These are phyloP conservation scores for Brachionus manjavacas DNA, from an alignment of 1,140 invertebrate species.

Conservation along the genomic window DNA sequence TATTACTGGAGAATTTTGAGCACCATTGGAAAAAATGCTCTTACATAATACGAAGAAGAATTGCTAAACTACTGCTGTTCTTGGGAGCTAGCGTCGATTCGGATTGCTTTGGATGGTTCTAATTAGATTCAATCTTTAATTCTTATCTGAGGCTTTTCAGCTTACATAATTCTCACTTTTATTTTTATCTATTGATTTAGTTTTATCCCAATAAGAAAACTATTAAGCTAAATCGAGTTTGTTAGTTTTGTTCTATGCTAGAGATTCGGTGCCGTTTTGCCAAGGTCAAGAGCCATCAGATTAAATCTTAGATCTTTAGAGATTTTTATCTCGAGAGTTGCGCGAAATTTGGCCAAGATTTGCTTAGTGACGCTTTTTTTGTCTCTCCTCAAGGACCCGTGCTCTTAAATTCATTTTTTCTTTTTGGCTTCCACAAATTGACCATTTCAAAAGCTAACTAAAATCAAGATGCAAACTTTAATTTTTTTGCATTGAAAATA, in stretches of 20 bases:
- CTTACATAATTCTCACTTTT: neutral
- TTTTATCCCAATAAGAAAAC: neutral
- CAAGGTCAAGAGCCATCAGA: neutral
- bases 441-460: neutral
- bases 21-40: neutral
- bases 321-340: neutral
- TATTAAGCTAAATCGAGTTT: neutral
- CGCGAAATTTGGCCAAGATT: neutral
- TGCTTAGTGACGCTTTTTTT: neutral
- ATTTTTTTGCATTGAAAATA: neutral
- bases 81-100: neutral
- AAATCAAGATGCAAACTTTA: neutral
- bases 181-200: neutral
- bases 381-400: too few species aligned
- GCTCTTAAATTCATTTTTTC: too few species aligned
- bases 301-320: too few species aligned
- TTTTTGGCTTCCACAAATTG: too few species aligned
- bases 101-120: conserved; percentile 21
- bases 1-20: neutral
- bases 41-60: neutral
- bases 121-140: neutral
- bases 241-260: neutral
- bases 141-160: neutral
- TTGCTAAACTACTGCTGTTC: conserved; percentile 6
- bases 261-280: neutral